These are phyloP conservation scores for Zonotrichia albicollis DNA, from an alignment of 2,797 vertebrate genomes.

Conservation along the genomic window DNA sequence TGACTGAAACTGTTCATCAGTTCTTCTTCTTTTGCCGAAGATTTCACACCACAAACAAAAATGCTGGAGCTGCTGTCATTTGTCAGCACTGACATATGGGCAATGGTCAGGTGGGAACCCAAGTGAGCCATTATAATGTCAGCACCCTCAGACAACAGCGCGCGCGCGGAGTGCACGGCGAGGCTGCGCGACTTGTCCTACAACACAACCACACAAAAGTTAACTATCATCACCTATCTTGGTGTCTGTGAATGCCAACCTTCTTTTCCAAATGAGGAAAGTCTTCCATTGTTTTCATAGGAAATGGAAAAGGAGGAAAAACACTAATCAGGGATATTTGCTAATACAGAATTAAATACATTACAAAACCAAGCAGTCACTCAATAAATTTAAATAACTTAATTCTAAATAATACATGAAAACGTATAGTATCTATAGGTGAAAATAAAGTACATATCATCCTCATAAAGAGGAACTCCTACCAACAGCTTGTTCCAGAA, in stretches of 20 bases:
- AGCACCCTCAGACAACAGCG: conserved; percentile 76
- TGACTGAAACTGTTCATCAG: conserved; percentile 72
- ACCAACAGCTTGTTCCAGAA: not conserved
- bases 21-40: conserved; percentile 73
- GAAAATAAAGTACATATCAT: not conserved
- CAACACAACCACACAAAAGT: conserved; percentile 4
- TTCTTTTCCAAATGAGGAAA: not conserved
- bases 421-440: not conserved
- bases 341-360: not conserved
- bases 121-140: conserved; percentile 83
- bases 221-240: not conserved
- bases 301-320: not conserved
- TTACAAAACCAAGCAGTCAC: not conserved
- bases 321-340: not conserved
- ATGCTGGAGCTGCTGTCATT: conserved; percentile 67
- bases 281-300: not conserved
- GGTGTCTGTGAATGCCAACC: not conserved
- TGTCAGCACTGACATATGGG: conserved; percentile 82
- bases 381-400: not conserved
- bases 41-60: conserved; percentile 81
- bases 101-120: conserved; percentile 83
- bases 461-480: not conserved
- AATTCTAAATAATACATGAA: not conserved
- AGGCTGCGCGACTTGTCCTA: conserved; percentile 90
- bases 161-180: conserved; percentile 80